These are phyloP conservation scores for Hypsopygia costalis DNA, from an alignment of 2,888 invertebrate species.

Conservation along the genomic window DNA sequence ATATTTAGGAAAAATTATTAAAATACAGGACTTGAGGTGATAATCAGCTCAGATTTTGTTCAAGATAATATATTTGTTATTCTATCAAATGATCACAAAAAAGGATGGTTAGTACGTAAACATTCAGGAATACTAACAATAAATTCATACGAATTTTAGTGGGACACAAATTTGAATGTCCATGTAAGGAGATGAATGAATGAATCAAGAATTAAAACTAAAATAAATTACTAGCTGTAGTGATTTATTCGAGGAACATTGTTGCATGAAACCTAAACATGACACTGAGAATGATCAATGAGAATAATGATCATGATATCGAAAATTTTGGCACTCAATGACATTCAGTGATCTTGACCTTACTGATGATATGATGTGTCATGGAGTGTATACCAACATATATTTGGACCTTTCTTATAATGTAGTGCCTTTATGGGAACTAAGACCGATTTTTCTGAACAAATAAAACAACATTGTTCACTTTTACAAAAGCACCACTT, in stretches of 20 bases:
- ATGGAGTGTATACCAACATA: slow-evolving; percentile 1
- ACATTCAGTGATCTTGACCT: slow-evolving; percentile 16
- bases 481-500: slow-evolving; percentile 13
- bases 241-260: slow-evolving; percentile 49
- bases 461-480: neutral
- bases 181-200: neutral
- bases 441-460: too few relatives aligned
- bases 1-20: too few relatives aligned
- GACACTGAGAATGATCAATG: too few relatives aligned
- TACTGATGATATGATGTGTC: slow-evolving; percentile 6
- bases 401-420: neutral
- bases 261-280: slow-evolving; percentile 25
- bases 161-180: too few relatives aligned
- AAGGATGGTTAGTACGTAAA: too few relatives aligned
- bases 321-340: slow-evolving; percentile 53
- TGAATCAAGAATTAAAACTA: slow-evolving; percentile 10
- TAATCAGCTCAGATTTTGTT: too few relatives aligned
- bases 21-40: too few relatives aligned
- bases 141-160: too few relatives aligned
- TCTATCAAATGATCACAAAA: too few relatives aligned
- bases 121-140: too few relatives aligned
- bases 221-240: slow-evolving; percentile 14
- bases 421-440: slow-evolving; percentile 4
- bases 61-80: too few relatives aligned
- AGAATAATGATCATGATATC: slow-evolving; percentile 29